Percentiles rank a stretch among this genome's conserved stretches.
These are phyloP conservation scores for Axis porcinus DNA, from an alignment of 2,113 vertebrate genomes.

Conservation along the genomic window DNA sequence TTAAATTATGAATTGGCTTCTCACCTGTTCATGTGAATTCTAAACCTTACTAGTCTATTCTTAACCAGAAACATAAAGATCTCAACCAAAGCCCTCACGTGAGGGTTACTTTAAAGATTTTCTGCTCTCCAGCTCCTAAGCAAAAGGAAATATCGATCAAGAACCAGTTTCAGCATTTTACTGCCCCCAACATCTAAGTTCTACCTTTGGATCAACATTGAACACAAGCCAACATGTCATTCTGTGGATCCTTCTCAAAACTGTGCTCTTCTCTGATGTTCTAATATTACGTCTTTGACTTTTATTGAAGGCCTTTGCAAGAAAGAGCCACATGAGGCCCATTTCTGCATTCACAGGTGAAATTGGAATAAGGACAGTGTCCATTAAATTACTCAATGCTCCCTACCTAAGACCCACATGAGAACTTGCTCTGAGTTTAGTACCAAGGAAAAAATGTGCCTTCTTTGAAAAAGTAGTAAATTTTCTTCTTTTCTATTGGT, in stretches of 20 bases:
- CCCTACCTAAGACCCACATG: constrained; percentile 34
- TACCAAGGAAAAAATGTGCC: not conserved
- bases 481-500: constrained; percentile 30
- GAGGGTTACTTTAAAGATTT: not conserved
- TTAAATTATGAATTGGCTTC: not conserved
- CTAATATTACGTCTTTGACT: constrained; percentile 23
- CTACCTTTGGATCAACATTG: not conserved
- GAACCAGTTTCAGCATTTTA: not conserved
- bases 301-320: constrained; percentile 26
- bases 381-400: constrained; percentile 53
- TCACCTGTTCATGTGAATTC: not conserved
- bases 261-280: not conserved
- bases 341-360: constrained; percentile 43
- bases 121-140: not conserved
- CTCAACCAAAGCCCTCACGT: not conserved
- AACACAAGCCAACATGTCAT: not conserved
- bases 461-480: constrained; percentile 40
- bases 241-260: not conserved
- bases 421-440: constrained; percentile 40
- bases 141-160: not conserved
- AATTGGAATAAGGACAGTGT: constrained; percentile 45
- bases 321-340: constrained; percentile 1
- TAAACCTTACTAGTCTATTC: not conserved
- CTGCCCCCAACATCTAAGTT: not conserved
- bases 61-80: not conserved